A percentile compares a stretch with the other conserved stretches of the same genome.
These are phyloP conservation scores for Rhinopithecus roxellana DNA, from an alignment of 2,113 vertebrate species.

Conservation along the genomic window DNA sequence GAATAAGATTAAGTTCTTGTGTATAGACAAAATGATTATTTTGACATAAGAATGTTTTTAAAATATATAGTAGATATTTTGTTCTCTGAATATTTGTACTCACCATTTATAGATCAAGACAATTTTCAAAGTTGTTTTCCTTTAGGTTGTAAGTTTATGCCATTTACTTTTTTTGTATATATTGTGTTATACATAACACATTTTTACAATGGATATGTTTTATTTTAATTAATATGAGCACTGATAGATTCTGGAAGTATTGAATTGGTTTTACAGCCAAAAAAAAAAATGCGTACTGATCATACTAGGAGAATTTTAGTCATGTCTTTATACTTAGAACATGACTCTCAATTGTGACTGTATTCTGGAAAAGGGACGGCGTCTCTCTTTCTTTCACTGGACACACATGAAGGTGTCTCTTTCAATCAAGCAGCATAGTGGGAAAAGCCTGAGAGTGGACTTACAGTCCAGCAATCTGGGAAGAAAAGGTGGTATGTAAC, in stretches of 20 bases:
- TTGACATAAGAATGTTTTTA: background rate
- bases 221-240: constrained; percentile 2
- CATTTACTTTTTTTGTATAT: background rate
- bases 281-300: background rate
- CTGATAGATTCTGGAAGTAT: background rate
- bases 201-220: background rate
- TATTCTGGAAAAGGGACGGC: background rate
- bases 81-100: background rate
- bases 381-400: background rate
- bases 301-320: background rate
- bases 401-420: background rate
- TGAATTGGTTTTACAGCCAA: background rate
- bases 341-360: background rate
- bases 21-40: background rate
- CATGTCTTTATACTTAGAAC: background rate
- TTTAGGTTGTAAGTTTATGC: background rate
- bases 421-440: background rate
- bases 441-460: background rate
- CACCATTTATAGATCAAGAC: background rate
- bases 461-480: background rate
- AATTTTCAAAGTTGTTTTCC: constrained; percentile 10
- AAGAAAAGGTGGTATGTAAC: background rate
- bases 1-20: background rate
- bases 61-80: background rate
- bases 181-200: background rate